phyloP scores from a whole-genome alignment of 2,797 vertebrate genomes.

The Pipistrellus pipistrellus region DNA sequence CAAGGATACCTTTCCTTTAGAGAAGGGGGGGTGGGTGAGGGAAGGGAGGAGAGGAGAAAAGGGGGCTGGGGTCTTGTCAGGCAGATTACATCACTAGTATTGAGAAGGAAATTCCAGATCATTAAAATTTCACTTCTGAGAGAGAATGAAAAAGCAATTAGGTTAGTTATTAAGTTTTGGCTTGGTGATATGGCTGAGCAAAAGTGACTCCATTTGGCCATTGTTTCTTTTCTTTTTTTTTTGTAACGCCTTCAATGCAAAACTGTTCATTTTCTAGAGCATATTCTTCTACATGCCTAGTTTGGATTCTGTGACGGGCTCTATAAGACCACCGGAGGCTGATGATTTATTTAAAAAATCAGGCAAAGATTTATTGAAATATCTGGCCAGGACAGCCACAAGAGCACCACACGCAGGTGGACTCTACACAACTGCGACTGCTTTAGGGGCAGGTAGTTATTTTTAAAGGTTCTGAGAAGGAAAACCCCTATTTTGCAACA shows the following conservation, averaged over 20 bases:
- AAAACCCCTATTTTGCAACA: no score
- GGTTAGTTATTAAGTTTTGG: neutral
- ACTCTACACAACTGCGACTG: no score
- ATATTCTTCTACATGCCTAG: neutral
- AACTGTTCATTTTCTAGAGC: neutral
- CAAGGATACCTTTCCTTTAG: neutral
- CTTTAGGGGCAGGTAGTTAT: no score
- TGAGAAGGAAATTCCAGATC: neutral
- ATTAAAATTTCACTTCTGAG: neutral
- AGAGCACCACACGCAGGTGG: no score
- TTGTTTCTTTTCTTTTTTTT: neutral
- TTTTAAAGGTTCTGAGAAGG: no score
- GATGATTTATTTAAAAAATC: no score
- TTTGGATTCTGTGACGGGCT: neutral
- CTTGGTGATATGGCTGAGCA: neutral
- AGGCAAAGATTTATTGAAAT: no score
- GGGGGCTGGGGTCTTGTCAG: neutral
- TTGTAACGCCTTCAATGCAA: neutral
- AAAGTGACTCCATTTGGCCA: neutral
- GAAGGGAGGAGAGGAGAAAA: no score
- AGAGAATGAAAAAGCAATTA: neutral
- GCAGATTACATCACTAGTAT: neutral
- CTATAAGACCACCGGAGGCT: neutral
- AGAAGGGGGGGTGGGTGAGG: neutral
- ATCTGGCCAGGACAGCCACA: no score